Conservation (phyloP, 2,113 vertebrate species). For the Ascaphus truei region DNA sequence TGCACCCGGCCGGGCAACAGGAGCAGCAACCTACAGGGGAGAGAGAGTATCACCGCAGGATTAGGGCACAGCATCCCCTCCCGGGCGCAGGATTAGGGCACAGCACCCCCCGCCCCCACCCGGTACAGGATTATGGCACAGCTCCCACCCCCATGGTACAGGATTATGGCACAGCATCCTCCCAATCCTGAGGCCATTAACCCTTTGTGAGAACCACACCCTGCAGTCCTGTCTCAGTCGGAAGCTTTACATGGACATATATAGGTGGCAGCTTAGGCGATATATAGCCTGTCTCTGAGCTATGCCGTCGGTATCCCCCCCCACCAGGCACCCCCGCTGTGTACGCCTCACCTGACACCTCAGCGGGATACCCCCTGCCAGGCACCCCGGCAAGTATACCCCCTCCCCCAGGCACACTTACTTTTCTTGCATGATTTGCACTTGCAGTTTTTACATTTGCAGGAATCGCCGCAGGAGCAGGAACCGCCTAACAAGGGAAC, state of each 20-base stretch:
- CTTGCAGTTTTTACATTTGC: slow-evolving; percentile 76
- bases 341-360: no score
- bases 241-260: not conserved
- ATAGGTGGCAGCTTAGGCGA: not conserved
- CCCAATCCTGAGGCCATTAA: not conserved
- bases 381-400: not conserved
- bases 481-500: slow-evolving; percentile 60
- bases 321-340: no score
- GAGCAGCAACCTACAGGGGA: slow-evolving; percentile 78
- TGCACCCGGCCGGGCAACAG: slow-evolving; percentile 82
- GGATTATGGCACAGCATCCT: not conserved
- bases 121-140: not conserved
- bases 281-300: not conserved
- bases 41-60: not conserved
- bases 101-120: not conserved
- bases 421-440: slow-evolving; percentile 72
- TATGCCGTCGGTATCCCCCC: not conserved
- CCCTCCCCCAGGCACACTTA: slow-evolving; percentile 27
- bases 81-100: not conserved
- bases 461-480: slow-evolving; percentile 74
- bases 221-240: not conserved
- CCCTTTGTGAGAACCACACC: not conserved
- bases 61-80: not conserved
- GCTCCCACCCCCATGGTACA: not conserved
- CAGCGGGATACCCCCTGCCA: no score